A percentile compares a stretch with the other conserved stretches of the same genome.
phyloP scores from a whole-genome alignment of 1,140 invertebrate genomes.

The Brachionus calyciflorus region DNA sequence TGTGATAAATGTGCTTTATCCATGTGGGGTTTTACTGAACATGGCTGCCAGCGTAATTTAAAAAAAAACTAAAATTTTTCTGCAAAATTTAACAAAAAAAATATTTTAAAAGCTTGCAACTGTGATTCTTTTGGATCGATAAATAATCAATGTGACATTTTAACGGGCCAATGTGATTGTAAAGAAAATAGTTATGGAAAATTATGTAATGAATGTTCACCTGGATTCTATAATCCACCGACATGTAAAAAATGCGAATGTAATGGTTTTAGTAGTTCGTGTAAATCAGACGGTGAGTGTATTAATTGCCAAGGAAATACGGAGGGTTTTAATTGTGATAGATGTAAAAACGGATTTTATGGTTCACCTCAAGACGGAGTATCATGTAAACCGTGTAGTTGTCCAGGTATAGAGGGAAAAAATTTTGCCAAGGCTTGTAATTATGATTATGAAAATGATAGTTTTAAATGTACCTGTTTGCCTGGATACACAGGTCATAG shows the following conservation, averaged over 20 bases:
- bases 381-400: conserved; percentile 86
- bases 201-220: conserved; percentile 87
- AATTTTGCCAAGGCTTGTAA: conserved; percentile 84
- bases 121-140: conserved; percentile 84
- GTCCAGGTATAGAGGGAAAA: conserved; percentile 77
- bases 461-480: conserved; percentile 88
- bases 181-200: conserved; percentile 80
- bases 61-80: conserved; percentile 73
- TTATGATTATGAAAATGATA: conserved; percentile 77
- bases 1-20: conserved; percentile 81
- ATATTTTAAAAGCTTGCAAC: conserved; percentile 69
- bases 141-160: conserved; percentile 71
- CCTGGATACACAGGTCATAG: conserved; percentile 74
- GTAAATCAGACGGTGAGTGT: conserved; percentile 82
- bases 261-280: conserved; percentile 89
- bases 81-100: conserved; percentile 70
- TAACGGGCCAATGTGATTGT: conserved; percentile 49
- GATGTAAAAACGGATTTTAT: conserved; percentile 84
- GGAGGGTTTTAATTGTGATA: conserved; percentile 81
- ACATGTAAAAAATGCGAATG: conserved; percentile 90
- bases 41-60: conserved; percentile 76
- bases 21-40: conserved; percentile 82
- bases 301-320: conserved; percentile 81
- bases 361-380: conserved; percentile 91
- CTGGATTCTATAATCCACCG: conserved; percentile 92